Base-by-base conservation (phyloP, 2,888 invertebrate species). In the Pinctada fucata region DNA sequence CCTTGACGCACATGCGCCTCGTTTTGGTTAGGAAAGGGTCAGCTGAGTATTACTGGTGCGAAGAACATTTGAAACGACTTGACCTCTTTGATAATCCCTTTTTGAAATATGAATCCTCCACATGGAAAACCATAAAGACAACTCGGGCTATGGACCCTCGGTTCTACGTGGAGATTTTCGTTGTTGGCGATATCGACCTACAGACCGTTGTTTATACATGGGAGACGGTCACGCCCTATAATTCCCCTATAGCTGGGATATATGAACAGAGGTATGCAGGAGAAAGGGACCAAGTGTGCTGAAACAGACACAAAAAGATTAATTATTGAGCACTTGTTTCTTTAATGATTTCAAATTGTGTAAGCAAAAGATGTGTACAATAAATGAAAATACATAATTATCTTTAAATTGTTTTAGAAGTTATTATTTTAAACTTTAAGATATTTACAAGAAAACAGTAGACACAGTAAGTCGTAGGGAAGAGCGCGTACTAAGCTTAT, bases 111-210 rank as follows among this genome's bases (percentile, higher is more conserved):
- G 49, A 66, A 50, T 47, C 65, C 31, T 63, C 74, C 3, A 50
- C 74, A 3, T 74, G 74, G 74, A 74, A 67, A 66, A 74, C 74
- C 50, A 74, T 74, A 13, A 74, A 74, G 50, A 66, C 74, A 51
- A 74, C 51, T 47, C 74, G 74, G 3, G 52, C 66, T 31, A 50
- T 74, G 66, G 74, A 74, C 48, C 74, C 74, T 4, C 47, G 74
- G 16, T 74, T 74, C 45, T 74, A 74, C 50, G 74, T 74, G 31
- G 74, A 74, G 48, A 74, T 74, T 50, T 74, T 74, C 48, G 66
- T 74, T 8, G 66, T 74, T 6, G 74, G 74, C 1, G 74, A 74
- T 66, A 49, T 74, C 5, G 74, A 74, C 31, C 16, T 74, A 8
- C 74, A 74, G 66, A 66, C 74, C 51, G 50, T 74, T 65, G 51